These are phyloP conservation scores for Tympanuchus pallidicinctus DNA, from an alignment of 2,113 vertebrate species.

Conservation along the genomic window DNA sequence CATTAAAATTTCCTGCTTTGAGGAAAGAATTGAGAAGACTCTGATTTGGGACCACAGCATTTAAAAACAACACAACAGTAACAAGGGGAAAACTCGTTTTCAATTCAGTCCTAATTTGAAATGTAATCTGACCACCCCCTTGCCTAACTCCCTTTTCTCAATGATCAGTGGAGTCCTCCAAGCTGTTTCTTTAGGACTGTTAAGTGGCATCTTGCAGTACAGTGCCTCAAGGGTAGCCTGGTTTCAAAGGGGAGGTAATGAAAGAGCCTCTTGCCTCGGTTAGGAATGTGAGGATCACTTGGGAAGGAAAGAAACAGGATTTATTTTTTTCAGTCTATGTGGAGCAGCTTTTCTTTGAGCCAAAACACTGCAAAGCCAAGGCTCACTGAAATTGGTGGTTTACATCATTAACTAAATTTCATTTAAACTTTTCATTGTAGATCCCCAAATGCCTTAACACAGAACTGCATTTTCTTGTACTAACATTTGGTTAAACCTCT, in stretches of 20 bases:
- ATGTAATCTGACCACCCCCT: background rate
- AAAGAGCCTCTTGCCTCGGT: background rate
- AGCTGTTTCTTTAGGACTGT: background rate
- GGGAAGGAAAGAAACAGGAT: background rate
- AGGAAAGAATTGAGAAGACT: background rate
- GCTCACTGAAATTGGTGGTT: conserved; percentile 9
- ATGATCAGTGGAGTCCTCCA: background rate
- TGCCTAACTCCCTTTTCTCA: background rate
- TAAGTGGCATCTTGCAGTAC: background rate
- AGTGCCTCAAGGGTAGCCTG: background rate
- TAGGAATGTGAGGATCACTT: conserved; percentile 10
- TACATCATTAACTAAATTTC: conserved; percentile 42
- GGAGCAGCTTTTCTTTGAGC: conserved; percentile 20
- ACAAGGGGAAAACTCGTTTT: background rate
- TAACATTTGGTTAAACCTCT: conserved; percentile 11
- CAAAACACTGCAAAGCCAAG: background rate
- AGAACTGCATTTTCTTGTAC: background rate
- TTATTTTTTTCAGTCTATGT: background rate
- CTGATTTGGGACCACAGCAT: background rate
- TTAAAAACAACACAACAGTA: accelerated
- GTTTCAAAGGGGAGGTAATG: conserved; percentile 29
- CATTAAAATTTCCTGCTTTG: background rate
- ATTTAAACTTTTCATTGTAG: conserved; percentile 40
- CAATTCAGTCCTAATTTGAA: background rate
- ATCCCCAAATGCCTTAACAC: conserved; percentile 17